Base-by-base conservation (phyloP, 2,888 invertebrate genomes). In the Trichacis sp. region DNA sequence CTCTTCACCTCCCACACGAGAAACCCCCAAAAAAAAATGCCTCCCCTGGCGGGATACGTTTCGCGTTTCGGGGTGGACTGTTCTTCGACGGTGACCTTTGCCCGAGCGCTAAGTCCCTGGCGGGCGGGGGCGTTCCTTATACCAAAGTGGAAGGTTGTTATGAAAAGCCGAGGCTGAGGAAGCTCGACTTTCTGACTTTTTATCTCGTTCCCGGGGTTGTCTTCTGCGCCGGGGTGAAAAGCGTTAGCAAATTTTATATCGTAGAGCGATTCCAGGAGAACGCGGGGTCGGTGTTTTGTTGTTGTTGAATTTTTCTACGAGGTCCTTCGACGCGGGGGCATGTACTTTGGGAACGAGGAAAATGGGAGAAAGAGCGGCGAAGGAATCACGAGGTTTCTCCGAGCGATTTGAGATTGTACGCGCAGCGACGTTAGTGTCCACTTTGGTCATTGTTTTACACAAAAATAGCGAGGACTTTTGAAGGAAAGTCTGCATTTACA, bases 341-440 rank as follows among this genome's bases (percentile, higher is more conserved):
- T 29, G 9, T 29, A 29, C 30, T n/a, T n/a, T n/a, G 24, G 24
- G 4, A 24, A 24, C 24, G 24, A 24, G 30, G 24, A 17, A 62
- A 50, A 58, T 50, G 50, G 64, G 56, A 42, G 45, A 60, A 52
- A 30, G 17, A 49, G 51, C 48, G 50, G 30, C 63, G 19, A 47
- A 18, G 50, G n/a, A 58, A 18, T 14, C 11, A n/a, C 11, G 36
- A 36, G 3, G 24, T n/a, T n/a, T n/a, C n/a, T n/a, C n/a, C 3
- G 24, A 24, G 24, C 24, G 33, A n/a, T 6, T 33, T 3, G n/a
- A 33, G 33, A 33, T 33, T 33, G 8, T 6, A 2, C n/a, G 33
- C 33, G 33, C 33, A n/a, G n/a, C n/a, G n/a, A n/a, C n/a, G 33
- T 5, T n/a, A 14, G 52, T 30, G 17, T 48, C 29, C 43, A 43